A percentile compares a stretch with the other conserved stretches of the same genome.
Conservation (phyloP, 2,888 invertebrate genomes). For the Scrobipalpa costella region DNA sequence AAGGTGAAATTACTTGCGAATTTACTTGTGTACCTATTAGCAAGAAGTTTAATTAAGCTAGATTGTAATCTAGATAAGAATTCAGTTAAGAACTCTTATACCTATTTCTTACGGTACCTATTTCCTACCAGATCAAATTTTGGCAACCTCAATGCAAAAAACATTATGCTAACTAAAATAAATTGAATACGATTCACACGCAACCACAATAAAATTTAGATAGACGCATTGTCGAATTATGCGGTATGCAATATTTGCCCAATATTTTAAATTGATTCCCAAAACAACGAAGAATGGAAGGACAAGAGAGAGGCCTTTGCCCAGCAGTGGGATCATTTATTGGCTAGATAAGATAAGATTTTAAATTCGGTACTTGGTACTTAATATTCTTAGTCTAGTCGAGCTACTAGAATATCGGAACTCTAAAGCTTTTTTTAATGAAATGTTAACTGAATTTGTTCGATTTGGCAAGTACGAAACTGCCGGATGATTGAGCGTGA, state of each 20-base stretch:
- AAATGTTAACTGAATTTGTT: constrained; percentile 36
- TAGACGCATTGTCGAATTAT: background rate
- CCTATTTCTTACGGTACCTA: too few species aligned
- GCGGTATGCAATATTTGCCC: background rate
- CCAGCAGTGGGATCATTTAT: background rate
- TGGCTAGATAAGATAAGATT: too few species aligned
- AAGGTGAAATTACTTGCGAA: background rate
- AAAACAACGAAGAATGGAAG: too few species aligned
- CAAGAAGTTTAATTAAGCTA: background rate
- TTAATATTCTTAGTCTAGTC: background rate
- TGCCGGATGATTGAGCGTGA: constrained; percentile 52
- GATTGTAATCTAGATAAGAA: background rate
- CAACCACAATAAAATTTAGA: background rate
- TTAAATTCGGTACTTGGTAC: too few species aligned
- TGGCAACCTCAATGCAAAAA: too few species aligned
- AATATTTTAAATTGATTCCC: too few species aligned
- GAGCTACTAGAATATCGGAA: background rate
- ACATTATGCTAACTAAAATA: too few species aligned
- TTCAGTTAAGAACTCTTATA: background rate
- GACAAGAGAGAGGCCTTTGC: too few species aligned
- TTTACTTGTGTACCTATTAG: background rate
- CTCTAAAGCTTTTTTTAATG: constrained; percentile 24
- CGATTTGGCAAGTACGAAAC: constrained; percentile 25
- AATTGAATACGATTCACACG: too few species aligned
- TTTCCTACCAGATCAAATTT: background rate